These are phyloP conservation scores for Drosophila azteca DNA, from an alignment of 1,140 invertebrate genomes.

Conservation along the genomic window DNA sequence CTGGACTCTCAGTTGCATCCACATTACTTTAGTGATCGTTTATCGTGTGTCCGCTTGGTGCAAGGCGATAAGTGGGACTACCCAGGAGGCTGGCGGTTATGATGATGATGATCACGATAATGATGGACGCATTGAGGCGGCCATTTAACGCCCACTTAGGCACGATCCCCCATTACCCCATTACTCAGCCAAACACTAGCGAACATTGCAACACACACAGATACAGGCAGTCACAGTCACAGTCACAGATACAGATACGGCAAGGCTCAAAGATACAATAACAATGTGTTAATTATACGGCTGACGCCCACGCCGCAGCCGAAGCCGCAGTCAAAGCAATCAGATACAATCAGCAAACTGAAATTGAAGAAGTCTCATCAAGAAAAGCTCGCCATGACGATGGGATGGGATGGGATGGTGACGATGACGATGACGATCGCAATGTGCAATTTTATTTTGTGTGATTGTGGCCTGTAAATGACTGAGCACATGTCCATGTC, in stretches of 20 bases:
- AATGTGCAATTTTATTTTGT: constrained; percentile 46
- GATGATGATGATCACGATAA: constrained; percentile 21
- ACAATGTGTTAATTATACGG: constrained; percentile 54
- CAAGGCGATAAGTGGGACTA: constrained; percentile 36
- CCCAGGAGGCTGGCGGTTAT: constrained; percentile 26
- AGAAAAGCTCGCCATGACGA: no score
- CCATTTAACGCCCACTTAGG: constrained; percentile 68
- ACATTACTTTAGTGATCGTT: constrained; percentile 6
- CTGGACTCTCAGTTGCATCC: constrained; percentile 11
- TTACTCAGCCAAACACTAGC: constrained; percentile 43
- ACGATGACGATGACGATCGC: constrained; percentile 11
- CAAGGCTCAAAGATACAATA: constrained; percentile 7
- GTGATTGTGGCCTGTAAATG: constrained; percentile 19
- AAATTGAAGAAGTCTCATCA: constrained; percentile 27
- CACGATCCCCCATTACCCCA: constrained; percentile 43
- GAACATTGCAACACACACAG: constrained; percentile 4
- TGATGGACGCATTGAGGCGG: constrained; percentile 49
- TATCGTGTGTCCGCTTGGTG: background rate
- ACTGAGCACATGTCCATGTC: constrained; percentile 48
- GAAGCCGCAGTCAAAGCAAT: constrained; percentile 5
- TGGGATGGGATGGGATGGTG: background rate
- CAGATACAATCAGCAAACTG: constrained; percentile 32
- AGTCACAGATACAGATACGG: constrained; percentile 5
- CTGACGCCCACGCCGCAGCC: constrained; percentile 41
- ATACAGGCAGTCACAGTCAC: no score